phyloP scores from a whole-genome alignment of 30 jellyfish, hydroid and myxozoan species.

The Aurelia aurita complex sp. Pacific region DNA sequence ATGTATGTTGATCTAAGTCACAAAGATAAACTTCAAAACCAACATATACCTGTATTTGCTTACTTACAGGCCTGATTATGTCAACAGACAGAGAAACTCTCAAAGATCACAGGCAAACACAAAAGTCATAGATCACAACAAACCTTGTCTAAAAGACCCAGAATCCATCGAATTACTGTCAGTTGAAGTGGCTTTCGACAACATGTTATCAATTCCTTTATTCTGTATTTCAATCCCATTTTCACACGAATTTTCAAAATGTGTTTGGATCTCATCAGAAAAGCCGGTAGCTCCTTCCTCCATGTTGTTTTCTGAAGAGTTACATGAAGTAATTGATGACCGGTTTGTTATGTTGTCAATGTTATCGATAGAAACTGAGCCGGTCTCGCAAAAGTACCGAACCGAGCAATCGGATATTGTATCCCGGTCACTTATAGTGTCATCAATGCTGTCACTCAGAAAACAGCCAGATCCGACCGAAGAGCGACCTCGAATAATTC shows the following conservation, averaged over 20 bases:
- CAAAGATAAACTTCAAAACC: too few species aligned
- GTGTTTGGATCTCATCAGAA: neutral
- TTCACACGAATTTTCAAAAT: neutral
- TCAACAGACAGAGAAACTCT: too few species aligned
- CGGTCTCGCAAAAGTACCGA: constrained; percentile 44
- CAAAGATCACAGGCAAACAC: too few species aligned
- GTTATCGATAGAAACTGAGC: constrained; percentile 6
- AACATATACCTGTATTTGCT: too few species aligned
- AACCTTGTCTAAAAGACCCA: constrained; percentile 3
- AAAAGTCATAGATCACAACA: neutral
- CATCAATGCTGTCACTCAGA: constrained; percentile 56
- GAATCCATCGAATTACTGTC: neutral
- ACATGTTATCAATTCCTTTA: constrained; percentile 8
- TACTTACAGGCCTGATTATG: too few species aligned
- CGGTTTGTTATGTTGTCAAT: neutral
- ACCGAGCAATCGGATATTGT: constrained; percentile 47
- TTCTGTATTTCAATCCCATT: neutral
- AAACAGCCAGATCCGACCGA: constrained; percentile 63
- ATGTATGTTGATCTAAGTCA: too few species aligned
- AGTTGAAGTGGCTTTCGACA: constrained; percentile 1
- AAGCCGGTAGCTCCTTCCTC: neutral
- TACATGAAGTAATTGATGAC: constrained; percentile 9
- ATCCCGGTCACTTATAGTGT: constrained; percentile 48
- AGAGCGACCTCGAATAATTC: constrained; percentile 56
- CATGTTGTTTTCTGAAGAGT: constrained; percentile 13